A percentile compares a stretch with the other conserved stretches of the same genome.
phyloP scores from a whole-genome alignment of 2,888 invertebrate genomes.

The Xanthia togata region DNA sequence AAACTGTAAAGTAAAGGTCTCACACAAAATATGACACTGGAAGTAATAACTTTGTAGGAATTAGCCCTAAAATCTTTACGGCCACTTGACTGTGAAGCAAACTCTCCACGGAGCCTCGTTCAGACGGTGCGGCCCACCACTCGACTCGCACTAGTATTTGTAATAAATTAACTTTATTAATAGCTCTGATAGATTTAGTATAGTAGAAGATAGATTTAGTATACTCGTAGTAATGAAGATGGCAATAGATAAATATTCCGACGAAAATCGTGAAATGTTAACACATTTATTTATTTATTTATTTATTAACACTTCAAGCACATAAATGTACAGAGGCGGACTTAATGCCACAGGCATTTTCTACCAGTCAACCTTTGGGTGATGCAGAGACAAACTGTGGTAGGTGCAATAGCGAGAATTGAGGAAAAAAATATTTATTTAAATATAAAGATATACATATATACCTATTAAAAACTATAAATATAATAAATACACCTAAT shows the following conservation, averaged over 20 bases:
- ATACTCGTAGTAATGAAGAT: constrained; percentile 38
- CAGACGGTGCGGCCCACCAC: constrained; percentile 47
- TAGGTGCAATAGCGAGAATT: too few species aligned
- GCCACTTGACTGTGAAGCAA: constrained; percentile 67
- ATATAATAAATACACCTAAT: too few species aligned
- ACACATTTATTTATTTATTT: too few species aligned
- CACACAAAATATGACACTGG: constrained; percentile 61
- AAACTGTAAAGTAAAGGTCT: constrained; percentile 50
- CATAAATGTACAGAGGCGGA: too few species aligned
- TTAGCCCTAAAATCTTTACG: constrained; percentile 73
- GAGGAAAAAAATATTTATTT: too few species aligned
- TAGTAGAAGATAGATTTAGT: constrained; percentile 60
- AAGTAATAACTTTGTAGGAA: constrained; percentile 74
- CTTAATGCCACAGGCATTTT: too few species aligned
- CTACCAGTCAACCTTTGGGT: too few species aligned
- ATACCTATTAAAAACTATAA: too few species aligned
- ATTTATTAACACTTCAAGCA: too few species aligned
- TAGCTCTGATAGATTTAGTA: constrained; percentile 57
- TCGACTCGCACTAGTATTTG: constrained; percentile 51
- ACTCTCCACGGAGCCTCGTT: constrained; percentile 58
- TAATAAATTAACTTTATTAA: constrained; percentile 57
- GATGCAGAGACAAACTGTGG: too few species aligned
- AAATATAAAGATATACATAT: too few species aligned
- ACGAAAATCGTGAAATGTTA: constrained; percentile 40
- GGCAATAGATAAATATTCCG: constrained; percentile 30